These are phyloP conservation scores for Phalera bucephala DNA, from an alignment of 2,888 invertebrate species.

Conservation along the genomic window DNA sequence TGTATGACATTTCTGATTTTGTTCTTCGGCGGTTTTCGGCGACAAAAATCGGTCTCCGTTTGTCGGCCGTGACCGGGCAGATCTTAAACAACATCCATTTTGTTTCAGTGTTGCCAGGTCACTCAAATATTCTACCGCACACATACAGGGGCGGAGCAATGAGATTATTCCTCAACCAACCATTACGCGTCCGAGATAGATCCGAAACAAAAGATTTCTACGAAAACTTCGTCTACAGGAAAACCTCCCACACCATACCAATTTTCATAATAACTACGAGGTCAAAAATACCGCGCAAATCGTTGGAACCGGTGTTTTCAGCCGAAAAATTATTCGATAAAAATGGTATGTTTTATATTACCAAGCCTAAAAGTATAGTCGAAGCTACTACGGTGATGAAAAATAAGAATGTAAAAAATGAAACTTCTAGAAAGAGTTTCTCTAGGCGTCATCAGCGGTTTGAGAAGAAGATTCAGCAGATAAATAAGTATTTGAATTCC, in stretches of 20 bases:
- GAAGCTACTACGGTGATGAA: slow-evolving; percentile 1
- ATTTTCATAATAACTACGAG: neutral
- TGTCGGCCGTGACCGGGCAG: too few species aligned
- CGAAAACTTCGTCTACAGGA: neutral
- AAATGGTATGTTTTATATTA: slow-evolving; percentile 14
- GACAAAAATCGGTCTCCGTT: too few species aligned
- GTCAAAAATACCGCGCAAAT: neutral
- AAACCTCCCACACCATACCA: neutral
- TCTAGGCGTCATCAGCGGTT: too few species aligned
- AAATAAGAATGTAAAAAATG: too few species aligned
- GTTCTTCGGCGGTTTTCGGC: too few species aligned
- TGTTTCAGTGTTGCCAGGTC: slow-evolving; percentile 1
- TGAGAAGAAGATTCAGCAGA: too few species aligned
- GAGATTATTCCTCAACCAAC: neutral
- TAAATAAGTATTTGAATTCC: slow-evolving; percentile 6
- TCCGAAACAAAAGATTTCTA: neutral
- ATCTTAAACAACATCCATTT: neutral
- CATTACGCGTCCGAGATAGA: neutral
- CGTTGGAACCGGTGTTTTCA: neutral
- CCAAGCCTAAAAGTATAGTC: slow-evolving; percentile 4
- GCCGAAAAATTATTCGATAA: slow-evolving; percentile 4
- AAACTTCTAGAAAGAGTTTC: too few species aligned
- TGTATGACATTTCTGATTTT: too few species aligned
- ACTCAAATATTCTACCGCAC: neutral
- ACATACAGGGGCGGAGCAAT: neutral